These are phyloP conservation scores for Arenaria interpres DNA, from an alignment of 2,113 vertebrate species.

Conservation along the genomic window DNA sequence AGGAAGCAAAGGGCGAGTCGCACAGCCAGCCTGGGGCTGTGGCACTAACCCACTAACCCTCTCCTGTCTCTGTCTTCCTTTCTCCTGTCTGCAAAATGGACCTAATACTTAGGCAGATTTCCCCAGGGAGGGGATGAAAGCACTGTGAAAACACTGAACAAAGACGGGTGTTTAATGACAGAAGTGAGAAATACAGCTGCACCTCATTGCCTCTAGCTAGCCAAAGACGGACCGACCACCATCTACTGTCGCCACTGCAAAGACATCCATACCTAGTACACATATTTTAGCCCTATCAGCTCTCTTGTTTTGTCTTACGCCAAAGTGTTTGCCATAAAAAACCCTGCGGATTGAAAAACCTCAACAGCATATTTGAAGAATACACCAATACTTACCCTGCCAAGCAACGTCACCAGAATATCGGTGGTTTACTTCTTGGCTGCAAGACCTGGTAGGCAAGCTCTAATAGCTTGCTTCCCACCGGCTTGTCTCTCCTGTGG, in stretches of 20 bases:
- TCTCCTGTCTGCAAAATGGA: neutral
- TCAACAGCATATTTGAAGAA: neutral
- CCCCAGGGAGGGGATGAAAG: neutral
- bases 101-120: neutral
- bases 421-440: neutral
- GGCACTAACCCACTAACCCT: neutral
- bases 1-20: rapidly evolving
- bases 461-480: neutral
- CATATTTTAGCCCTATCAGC: rapidly evolving
- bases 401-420: neutral
- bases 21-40: neutral
- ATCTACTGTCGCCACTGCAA: rapidly evolving
- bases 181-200: neutral
- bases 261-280: neutral
- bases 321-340: neutral
- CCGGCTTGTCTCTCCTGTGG: neutral
- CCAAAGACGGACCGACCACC: neutral
- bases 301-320: neutral
- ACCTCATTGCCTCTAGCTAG: neutral
- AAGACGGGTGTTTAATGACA: neutral
- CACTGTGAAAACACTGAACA: neutral
- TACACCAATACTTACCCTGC: neutral
- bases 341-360: neutral
- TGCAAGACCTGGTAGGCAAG: neutral
- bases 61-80: neutral